A percentile compares a stretch with the other conserved stretches of the same genome.
Evolutionary conservation across 2,888 invertebrate genomes (phyloP).

Genomic region (Craniophora ligustri): DNA sequence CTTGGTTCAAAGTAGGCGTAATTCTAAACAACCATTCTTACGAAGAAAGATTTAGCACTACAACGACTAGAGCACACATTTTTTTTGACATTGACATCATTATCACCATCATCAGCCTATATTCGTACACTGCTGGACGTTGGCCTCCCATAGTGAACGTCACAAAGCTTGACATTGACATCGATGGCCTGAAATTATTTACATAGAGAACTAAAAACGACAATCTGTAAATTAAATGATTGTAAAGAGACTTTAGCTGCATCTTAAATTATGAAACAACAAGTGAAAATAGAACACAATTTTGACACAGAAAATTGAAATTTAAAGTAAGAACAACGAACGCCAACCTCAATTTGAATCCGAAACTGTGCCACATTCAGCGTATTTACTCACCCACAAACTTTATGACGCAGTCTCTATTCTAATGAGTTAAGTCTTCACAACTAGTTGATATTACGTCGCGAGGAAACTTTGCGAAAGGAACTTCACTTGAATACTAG

Average conservation of each 20-base stretch:
- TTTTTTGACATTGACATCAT: too few species aligned
- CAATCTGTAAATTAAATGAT: not conserved
- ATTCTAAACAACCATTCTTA: too few species aligned
- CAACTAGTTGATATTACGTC: slow-evolving; percentile 61
- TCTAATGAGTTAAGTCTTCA: slow-evolving; percentile 62
- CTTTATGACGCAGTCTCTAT: slow-evolving; percentile 51
- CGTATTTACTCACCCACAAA: slow-evolving; percentile 49
- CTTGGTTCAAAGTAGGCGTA: too few species aligned
- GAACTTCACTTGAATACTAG: slow-evolving; percentile 60
- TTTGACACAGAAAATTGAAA: slow-evolving; percentile 33
- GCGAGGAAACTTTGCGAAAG: slow-evolving; percentile 53
- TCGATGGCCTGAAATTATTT: too few species aligned
- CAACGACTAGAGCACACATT: too few species aligned
- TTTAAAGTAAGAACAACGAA: slow-evolving; percentile 33
- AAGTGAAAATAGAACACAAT: slow-evolving; percentile 29
- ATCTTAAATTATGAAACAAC: slow-evolving; percentile 8
- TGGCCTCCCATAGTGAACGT: too few species aligned
- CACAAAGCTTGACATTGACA: too few species aligned
- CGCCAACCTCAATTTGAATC: slow-evolving; percentile 31
- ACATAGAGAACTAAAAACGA: not conserved
- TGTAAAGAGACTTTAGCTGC: not conserved
- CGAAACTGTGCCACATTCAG: slow-evolving; percentile 37
- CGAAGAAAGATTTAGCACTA: too few species aligned
- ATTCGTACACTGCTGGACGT: too few species aligned
- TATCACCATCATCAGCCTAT: too few species aligned